phyloP scores from a whole-genome alignment of 2,888 invertebrate genomes.

The Lobophora halterata region DNA sequence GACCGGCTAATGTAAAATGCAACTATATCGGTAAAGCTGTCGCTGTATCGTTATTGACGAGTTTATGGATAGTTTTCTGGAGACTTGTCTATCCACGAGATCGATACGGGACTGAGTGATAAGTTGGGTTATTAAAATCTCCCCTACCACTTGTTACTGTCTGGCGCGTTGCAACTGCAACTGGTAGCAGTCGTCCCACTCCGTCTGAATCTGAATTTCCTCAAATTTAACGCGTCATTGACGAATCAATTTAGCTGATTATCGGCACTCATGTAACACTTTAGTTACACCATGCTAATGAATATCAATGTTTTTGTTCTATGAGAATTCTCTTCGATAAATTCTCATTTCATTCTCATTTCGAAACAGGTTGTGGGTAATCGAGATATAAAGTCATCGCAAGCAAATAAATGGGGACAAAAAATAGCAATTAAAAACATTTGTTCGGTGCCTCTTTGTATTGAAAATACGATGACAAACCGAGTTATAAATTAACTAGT shows the following conservation, averaged over 20 bases:
- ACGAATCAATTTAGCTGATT: conserved; percentile 2
- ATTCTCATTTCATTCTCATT: too few species aligned
- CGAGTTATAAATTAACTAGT: too few species aligned
- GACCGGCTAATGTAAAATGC: conserved; percentile 20
- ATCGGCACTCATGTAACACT: background rate
- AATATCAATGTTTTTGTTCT: too few species aligned
- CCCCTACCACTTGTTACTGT: conserved; percentile 2
- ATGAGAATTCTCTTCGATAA: too few species aligned
- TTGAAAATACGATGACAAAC: too few species aligned
- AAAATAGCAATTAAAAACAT: too few species aligned
- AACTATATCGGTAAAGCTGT: conserved; percentile 11
- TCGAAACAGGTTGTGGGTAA: too few species aligned
- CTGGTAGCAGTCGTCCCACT: conserved; percentile 2
- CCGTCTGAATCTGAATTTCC: background rate
- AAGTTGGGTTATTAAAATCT: conserved; percentile 2
- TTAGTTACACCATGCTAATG: background rate
- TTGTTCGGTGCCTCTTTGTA: too few species aligned
- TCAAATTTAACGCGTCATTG: background rate
- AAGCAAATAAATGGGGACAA: too few species aligned
- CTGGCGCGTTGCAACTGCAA: conserved; percentile 2
- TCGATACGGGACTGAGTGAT: conserved; percentile 6
- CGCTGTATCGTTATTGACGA: conserved; percentile 9
- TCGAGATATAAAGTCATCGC: too few species aligned
- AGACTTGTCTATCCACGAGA: conserved; percentile 1
- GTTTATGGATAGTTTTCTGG: conserved; percentile 11